phyloP scores from a whole-genome alignment of 2,113 vertebrate genomes.

The Nicator chloris region DNA sequence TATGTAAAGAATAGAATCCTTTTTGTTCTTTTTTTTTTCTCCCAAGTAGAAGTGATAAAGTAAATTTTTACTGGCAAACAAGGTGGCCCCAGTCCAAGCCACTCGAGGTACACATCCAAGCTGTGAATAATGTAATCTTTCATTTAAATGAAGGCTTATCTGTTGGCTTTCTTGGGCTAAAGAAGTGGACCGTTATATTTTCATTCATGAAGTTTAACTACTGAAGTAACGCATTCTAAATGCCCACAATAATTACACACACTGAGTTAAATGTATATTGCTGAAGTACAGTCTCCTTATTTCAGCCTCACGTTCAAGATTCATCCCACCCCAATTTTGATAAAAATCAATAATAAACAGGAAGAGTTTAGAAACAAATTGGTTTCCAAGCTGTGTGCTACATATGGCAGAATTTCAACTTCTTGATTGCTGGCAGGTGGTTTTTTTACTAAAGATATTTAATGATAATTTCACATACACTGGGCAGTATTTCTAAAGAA shows the following conservation, averaged over 20 bases:
- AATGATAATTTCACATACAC: neutral
- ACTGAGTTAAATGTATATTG: neutral
- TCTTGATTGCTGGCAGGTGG: neutral
- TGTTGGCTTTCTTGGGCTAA: slow-evolving; percentile 25
- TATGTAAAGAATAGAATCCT: neutral
- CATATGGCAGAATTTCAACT: neutral
- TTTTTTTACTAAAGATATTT: neutral
- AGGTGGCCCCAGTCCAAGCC: slow-evolving; percentile 39
- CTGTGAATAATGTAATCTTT: neutral
- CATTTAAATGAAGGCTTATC: slow-evolving; percentile 36
- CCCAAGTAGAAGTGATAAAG: neutral
- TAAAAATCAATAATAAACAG: neutral
- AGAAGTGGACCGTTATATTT: slow-evolving; percentile 12
- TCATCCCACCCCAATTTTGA: neutral
- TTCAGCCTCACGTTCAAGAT: neutral
- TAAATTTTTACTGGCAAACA: neutral
- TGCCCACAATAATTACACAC: slow-evolving; percentile 48
- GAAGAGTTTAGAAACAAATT: neutral
- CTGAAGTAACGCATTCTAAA: slow-evolving; percentile 40
- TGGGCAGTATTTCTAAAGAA: neutral
- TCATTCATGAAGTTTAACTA: slow-evolving; percentile 31
- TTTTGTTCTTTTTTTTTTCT: neutral
- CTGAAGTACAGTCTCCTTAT: neutral
- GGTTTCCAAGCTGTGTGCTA: neutral
- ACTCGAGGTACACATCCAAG: neutral